Evolutionary conservation across 2,797 vertebrate genomes (phyloP), one percentile per base, ranked within the genome.

Genomic region (Amblyopsis hoosieri): DNA sequence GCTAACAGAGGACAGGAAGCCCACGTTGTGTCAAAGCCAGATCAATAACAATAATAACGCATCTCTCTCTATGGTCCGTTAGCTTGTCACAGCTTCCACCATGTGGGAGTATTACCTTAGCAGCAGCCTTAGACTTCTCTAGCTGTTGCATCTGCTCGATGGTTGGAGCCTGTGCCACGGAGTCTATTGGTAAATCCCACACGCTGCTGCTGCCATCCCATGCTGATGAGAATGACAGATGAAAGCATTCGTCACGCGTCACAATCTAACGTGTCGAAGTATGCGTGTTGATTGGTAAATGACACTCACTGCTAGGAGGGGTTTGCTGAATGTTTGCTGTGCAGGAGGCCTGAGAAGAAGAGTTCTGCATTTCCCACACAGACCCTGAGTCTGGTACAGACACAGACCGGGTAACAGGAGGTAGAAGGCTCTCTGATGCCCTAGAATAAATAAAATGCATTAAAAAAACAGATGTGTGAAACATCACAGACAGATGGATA

Each of bases 151-250:
- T 95, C 86, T 99, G 97, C 67, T 99, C 97, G 54, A 98, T 94
- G 82, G 97, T 94, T 75, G 96, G 93, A 80, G 94, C 94, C 84
- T 96, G 93, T 76, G 95, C 81, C 69, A 96, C 76, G 53, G 95
- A 91, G 79, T 99, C 97, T 69, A 98, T 93, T 15, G 98, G 98
- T 84, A 99, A 92, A 90, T 99, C 98, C 98, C 98, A 99, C 51
- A 99, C 97, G 62, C 98, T 99, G 90, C 93, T 92, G 80, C 96
- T 92, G 80, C 96, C 94, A 86, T 99, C 97, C 98, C 98, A 99
- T 48, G 96, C 98, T 96, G 75, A 46, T 15, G 58, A 75, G 8
- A 72, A 12, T 1, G 3, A 80, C 0, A 49, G 0, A 48, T 19
- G 19, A 23, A 23, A 23, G 19, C 19, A 23, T 23, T 49, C 10